Evolutionary conservation across 2,888 invertebrate species (phyloP).

Genomic region (Lasioglossum zephyrum): DNA sequence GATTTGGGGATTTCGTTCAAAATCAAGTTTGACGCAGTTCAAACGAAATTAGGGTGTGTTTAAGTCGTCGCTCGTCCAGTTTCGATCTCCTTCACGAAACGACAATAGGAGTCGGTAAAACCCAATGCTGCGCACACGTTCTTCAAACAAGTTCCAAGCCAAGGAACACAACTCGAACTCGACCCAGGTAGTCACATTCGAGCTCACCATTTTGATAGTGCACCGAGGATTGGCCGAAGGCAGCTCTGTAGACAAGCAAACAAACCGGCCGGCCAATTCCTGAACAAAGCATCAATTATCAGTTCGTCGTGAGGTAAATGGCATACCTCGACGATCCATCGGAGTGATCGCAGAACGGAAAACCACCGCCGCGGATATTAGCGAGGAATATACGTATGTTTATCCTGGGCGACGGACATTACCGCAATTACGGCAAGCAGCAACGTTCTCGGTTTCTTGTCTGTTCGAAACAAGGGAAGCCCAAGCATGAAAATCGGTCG

Average conservation of each 20-base stretch:
- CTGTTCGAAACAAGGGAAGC: constrained; percentile 31
- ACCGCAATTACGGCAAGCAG: constrained; percentile 40
- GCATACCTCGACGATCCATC: neutral
- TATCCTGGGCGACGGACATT: constrained; percentile 4
- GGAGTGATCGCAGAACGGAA: neutral
- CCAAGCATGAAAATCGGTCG: constrained; percentile 49
- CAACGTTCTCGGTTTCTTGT: neutral
- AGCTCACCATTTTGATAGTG: neutral
- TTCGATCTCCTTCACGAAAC: neutral
- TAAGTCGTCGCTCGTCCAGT: neutral
- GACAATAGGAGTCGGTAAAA: neutral
- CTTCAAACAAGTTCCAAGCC: neutral
- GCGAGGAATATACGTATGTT: neutral
- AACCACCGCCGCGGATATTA: neutral
- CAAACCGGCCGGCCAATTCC: neutral
- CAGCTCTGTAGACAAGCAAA: neutral
- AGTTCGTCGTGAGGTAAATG: neutral
- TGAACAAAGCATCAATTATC: constrained; percentile 13
- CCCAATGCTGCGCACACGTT: neutral
- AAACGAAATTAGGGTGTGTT: neutral
- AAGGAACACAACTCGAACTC: neutral
- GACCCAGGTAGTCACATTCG: neutral
- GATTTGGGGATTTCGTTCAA: too few species aligned
- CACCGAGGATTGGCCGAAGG: neutral
- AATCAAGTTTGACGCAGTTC: neutral